These are phyloP conservation scores for Columba janthina DNA, from an alignment of 2,113 vertebrate species.

Conservation along the genomic window DNA sequence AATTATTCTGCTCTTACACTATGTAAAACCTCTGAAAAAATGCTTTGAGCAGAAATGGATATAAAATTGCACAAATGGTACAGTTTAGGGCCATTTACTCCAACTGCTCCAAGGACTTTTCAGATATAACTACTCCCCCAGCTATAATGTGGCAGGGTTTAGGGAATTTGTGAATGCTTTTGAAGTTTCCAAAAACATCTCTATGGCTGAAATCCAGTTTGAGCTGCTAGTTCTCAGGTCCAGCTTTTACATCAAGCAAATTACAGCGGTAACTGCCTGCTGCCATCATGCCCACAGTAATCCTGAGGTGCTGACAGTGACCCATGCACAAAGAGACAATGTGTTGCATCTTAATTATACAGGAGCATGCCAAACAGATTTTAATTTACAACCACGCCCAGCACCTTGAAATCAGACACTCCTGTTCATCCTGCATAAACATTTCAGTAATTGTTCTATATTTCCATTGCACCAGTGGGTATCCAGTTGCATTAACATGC, in stretches of 20 bases:
- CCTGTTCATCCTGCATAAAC: background rate
- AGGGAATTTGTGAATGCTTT: background rate
- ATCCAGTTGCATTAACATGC: background rate
- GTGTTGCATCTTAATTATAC: background rate
- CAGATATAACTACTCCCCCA: background rate
- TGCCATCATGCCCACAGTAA: background rate
- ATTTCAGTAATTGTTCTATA: background rate
- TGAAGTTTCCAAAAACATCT: background rate
- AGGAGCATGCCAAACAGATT: background rate
- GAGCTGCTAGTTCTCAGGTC: background rate
- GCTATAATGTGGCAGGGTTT: background rate
- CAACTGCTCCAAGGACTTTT: background rate
- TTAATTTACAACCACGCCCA: background rate
- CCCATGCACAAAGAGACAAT: background rate
- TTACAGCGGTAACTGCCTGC: background rate
- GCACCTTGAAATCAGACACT: background rate
- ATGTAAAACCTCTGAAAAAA: background rate
- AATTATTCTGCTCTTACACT: background rate
- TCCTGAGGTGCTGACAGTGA: background rate
- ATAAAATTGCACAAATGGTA: constrained; percentile 16
- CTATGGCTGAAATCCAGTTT: background rate
- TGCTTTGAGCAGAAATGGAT: background rate
- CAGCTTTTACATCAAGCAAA: background rate
- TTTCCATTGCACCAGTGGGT: accelerated
- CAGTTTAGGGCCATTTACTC: background rate